A percentile compares a stretch with the other conserved stretches of the same genome.
Conservation (phyloP, 2,113 vertebrate species). For the Melanerpes formicivorus region DNA sequence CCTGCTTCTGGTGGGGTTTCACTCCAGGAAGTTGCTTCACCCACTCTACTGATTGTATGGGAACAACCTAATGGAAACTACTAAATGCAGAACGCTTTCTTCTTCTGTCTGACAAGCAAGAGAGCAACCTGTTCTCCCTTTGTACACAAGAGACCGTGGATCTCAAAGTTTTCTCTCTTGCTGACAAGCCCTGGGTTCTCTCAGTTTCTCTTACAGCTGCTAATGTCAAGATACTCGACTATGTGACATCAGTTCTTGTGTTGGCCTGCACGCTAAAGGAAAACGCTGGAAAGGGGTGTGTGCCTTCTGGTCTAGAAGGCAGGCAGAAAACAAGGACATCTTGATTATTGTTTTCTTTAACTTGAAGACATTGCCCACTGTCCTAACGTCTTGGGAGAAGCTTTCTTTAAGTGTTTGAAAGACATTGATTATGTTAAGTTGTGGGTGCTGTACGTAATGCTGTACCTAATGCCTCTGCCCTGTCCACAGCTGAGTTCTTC, state of each 20-base stretch:
- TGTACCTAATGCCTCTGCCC: neutral
- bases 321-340: neutral
- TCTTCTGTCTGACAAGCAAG: constrained; percentile 1
- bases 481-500: too few species aligned
- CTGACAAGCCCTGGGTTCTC: neutral
- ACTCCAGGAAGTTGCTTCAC: neutral
- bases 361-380: neutral
- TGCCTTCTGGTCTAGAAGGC: neutral
- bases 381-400: neutral
- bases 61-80: neutral
- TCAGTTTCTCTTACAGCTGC: neutral
- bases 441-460: neutral
- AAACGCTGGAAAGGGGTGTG: neutral
- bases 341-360: neutral
- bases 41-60: neutral
- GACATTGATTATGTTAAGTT: neutral
- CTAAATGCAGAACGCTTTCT: neutral
- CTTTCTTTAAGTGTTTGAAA: neutral
- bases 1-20: neutral
- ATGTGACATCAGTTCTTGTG: neutral
- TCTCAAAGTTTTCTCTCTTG: neutral
- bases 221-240: neutral
- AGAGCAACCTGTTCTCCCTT: neutral
- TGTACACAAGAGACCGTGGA: neutral
- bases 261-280: neutral